Conservation (phyloP, 2,113 vertebrate species). For the Thymallus thymallus region DNA sequence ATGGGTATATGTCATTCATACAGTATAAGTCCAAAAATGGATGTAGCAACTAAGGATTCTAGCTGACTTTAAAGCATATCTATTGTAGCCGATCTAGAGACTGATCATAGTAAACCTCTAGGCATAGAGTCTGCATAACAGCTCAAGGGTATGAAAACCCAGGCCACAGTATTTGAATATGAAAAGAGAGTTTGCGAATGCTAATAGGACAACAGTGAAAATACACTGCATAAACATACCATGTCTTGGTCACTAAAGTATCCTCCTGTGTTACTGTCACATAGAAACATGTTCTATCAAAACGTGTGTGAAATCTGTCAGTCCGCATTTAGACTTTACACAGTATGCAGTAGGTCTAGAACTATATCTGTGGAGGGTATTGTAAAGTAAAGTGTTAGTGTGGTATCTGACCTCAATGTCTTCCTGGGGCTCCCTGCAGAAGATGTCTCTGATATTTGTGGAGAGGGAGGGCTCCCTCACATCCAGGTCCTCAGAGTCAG, state of each 20-base stretch:
- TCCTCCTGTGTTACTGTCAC: not conserved
- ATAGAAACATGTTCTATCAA: not conserved
- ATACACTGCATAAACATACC: not conserved
- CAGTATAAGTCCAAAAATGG: too few relatives aligned
- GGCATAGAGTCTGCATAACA: not conserved
- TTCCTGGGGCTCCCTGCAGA: constrained; percentile 46
- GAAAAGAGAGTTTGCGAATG: not conserved
- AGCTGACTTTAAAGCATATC: too few relatives aligned
- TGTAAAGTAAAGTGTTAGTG: not conserved
- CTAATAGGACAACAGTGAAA: not conserved
- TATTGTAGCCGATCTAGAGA: not conserved
- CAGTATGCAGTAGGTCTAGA: not conserved
- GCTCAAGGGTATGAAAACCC: not conserved
- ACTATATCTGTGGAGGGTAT: not conserved
- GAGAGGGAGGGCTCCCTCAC: constrained; percentile 15
- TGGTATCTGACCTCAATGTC: constrained; percentile 50
- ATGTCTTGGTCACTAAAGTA: not conserved
- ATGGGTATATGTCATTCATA: too few relatives aligned
- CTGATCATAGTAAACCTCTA: not conserved
- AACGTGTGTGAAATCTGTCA: not conserved
- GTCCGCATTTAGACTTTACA: not conserved
- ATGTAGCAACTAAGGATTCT: too few relatives aligned
- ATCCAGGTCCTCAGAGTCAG: constrained; percentile 52
- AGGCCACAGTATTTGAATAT: constrained; percentile 6
- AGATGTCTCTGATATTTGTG: constrained; percentile 30